phyloP scores from a whole-genome alignment of 1,140 invertebrate genomes.

The Whitmania pigra region DNA sequence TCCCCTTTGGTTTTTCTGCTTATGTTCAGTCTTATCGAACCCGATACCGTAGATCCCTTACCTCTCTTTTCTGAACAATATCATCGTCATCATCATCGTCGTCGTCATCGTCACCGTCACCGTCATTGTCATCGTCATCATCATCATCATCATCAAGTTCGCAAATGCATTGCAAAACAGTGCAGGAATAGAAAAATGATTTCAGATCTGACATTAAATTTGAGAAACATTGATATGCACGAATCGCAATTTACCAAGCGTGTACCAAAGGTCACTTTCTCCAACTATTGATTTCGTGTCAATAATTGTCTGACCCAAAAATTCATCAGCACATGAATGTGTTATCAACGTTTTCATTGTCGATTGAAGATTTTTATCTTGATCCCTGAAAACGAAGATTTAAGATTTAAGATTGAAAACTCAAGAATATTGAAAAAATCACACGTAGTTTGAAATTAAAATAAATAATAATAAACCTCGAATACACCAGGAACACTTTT shows the following conservation, averaged over 20 bases:
- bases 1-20: constrained; percentile 95
- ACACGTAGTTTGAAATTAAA: too few species aligned
- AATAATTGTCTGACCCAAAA: constrained; percentile 33
- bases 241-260: constrained; percentile 25
- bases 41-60: constrained; percentile 96
- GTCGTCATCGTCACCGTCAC: neutral
- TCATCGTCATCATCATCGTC: constrained; percentile 7
- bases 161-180: neutral
- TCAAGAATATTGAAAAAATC: too few species aligned
- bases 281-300: constrained; percentile 29
- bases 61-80: constrained; percentile 72
- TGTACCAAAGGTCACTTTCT: constrained; percentile 33
- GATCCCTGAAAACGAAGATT: constrained; percentile 26
- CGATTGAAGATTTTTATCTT: constrained; percentile 30
- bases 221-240: neutral
- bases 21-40: constrained; percentile 93
- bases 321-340: constrained; percentile 30
- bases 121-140: neutral
- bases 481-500: too few species aligned
- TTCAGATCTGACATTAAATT: too few species aligned
- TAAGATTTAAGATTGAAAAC: too few species aligned
- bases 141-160: constrained; percentile 1
- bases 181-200: neutral
- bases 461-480: too few species aligned
- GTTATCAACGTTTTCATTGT: constrained; percentile 28